Evolutionary conservation across 2,797 vertebrate genomes (phyloP).

Genomic region (Melanotaenia pygmaea): DNA sequence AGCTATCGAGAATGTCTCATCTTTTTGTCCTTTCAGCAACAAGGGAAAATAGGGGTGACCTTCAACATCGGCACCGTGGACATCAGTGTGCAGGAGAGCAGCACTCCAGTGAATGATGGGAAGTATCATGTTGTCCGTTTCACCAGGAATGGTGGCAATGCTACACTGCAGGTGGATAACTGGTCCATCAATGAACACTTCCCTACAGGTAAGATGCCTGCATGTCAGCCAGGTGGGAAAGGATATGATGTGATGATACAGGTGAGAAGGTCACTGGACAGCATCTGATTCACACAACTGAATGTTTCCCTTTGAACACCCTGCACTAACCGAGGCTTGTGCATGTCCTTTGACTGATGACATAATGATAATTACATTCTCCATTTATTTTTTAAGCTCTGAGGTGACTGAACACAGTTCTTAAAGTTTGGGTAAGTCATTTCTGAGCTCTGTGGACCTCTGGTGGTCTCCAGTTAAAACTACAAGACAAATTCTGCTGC

Average conservation of each 20-base stretch:
- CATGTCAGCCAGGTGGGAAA: too few species aligned
- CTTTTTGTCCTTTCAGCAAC: constrained; percentile 84
- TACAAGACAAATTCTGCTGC: neutral
- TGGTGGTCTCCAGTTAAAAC: too few species aligned
- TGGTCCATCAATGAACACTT: constrained; percentile 98
- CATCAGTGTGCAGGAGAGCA: constrained; percentile 93
- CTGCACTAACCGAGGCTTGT: too few species aligned
- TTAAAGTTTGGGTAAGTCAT: neutral
- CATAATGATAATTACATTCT: too few species aligned
- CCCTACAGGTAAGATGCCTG: constrained; percentile 88
- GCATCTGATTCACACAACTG: constrained; percentile 16
- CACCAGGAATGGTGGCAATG: constrained; percentile 96
- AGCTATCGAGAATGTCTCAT: too few species aligned
- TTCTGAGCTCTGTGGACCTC: neutral
- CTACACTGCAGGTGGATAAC: constrained; percentile 97
- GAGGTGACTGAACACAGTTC: neutral
- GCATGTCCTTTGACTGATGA: too few species aligned
- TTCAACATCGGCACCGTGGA: constrained; percentile 98
- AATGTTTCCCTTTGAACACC: too few species aligned
- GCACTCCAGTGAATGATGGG: constrained; percentile 94
- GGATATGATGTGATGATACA: neutral
- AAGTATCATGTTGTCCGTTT: constrained; percentile 98
- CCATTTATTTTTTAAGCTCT: neutral
- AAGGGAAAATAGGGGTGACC: constrained; percentile 97
- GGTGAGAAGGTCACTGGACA: constrained; percentile 11